phyloP scores from a whole-genome alignment of 2,888 invertebrate genomes.

The Candidula unifasciata region DNA sequence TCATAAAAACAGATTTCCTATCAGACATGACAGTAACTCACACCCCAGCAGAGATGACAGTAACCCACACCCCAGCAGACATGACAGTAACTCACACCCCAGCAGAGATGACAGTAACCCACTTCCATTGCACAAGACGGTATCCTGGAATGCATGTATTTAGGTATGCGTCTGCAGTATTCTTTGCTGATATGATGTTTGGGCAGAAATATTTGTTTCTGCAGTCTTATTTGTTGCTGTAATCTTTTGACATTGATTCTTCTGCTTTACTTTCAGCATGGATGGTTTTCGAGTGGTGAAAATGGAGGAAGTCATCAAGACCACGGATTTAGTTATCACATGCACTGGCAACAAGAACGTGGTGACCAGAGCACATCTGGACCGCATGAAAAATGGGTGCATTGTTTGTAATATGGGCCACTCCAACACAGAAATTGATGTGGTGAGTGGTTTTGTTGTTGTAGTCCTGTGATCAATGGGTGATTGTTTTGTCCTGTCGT shows the following conservation, averaged over 20 bases:
- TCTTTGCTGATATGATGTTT: too few relatives aligned
- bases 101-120: too few relatives aligned
- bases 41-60: too few relatives aligned
- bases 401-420: conserved; percentile 99
- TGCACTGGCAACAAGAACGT: conserved; percentile 97
- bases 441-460: conserved; percentile 81
- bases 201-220: not conserved
- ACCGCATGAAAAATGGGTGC: conserved; percentile 94
- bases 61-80: too few relatives aligned
- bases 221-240: too few relatives aligned
- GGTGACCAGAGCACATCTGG: conserved; percentile 91
- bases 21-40: too few relatives aligned
- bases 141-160: too few relatives aligned
- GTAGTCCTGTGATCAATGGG: not conserved
- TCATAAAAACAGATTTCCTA: too few relatives aligned
- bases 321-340: conserved; percentile 96
- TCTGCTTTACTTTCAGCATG: conserved; percentile 83
- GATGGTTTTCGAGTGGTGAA: conserved; percentile 97
- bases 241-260: too few relatives aligned
- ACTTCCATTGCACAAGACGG: too few relatives aligned
- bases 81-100: too few relatives aligned
- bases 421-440: conserved; percentile 98
- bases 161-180: too few relatives aligned
- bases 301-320: conserved; percentile 92
- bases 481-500: not conserved